phyloP scores from a whole-genome alignment of 2,797 vertebrate genomes.

The Garrulus glandarius region DNA sequence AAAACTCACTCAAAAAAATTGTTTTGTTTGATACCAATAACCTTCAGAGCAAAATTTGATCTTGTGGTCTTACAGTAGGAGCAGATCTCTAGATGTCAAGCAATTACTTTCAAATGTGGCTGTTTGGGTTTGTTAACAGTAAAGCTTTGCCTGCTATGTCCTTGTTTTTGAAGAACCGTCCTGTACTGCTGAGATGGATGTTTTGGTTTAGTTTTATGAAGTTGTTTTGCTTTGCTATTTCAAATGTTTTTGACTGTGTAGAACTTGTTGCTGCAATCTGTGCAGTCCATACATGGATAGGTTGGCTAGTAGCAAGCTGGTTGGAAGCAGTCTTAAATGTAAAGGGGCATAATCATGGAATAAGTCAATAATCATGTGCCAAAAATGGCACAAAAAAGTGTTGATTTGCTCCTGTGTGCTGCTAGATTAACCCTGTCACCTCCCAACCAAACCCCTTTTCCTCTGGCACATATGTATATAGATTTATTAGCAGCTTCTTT shows the following conservation, averaged over 20 bases:
- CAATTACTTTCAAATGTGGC: neutral
- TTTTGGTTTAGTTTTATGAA: neutral
- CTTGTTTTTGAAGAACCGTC: neutral
- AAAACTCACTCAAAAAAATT: neutral
- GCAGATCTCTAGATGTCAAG: neutral
- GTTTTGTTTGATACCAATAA: neutral
- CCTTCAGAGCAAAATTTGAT: constrained; percentile 10
- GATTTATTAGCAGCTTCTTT: neutral
- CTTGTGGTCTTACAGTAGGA: neutral
- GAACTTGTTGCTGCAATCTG: neutral
- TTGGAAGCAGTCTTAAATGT: neutral
- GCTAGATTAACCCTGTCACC: neutral
- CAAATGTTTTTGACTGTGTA: neutral
- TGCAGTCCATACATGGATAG: neutral
- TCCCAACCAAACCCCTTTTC: neutral
- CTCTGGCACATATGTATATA: neutral
- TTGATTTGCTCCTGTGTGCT: neutral
- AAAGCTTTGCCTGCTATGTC: neutral
- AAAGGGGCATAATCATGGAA: neutral
- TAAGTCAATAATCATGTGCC: neutral
- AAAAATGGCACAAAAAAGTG: neutral
- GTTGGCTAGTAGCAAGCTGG: neutral
- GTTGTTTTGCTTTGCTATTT: neutral
- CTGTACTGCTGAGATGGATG: neutral
- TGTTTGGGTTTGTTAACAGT: neutral